Percentiles rank a stretch among this genome's conserved stretches.
Evolutionary conservation across 1,140 invertebrate species (phyloP).

Genomic region (Achatina immaculata): DNA sequence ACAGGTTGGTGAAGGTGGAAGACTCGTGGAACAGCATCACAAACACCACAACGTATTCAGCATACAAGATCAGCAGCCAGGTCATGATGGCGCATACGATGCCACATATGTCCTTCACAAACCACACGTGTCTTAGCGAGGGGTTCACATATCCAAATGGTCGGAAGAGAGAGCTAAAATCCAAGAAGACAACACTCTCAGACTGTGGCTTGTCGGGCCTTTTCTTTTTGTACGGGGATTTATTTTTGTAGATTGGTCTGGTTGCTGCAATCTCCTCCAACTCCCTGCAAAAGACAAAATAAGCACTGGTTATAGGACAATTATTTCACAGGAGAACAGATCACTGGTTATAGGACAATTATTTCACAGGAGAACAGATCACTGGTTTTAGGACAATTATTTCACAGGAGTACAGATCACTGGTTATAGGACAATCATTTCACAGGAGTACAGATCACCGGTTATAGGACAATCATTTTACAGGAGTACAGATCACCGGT

Average conservation of each 20-base stretch:
- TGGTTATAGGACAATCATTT: neutral
- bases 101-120: constrained; percentile 92
- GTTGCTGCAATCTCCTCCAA: constrained; percentile 32
- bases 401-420: neutral
- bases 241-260: constrained; percentile 28
- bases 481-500: too few species aligned
- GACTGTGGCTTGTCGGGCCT: constrained; percentile 39
- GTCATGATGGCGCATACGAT: constrained; percentile 97
- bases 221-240: constrained; percentile 32
- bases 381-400: neutral
- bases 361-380: neutral
- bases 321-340: neutral
- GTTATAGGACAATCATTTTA: neutral
- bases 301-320: neutral
- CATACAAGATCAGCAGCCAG: constrained; percentile 94
- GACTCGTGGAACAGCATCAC: constrained; percentile 91
- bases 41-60: constrained; percentile 95
- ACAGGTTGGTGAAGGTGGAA: constrained; percentile 83
- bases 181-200: constrained; percentile 61
- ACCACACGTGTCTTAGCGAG: constrained; percentile 70
- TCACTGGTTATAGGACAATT: neutral
- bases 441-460: neutral
- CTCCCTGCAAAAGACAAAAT: constrained; percentile 24
- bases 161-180: constrained; percentile 60
- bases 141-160: constrained; percentile 49